A percentile compares a stretch with the other conserved stretches of the same genome.
phyloP scores from a whole-genome alignment of 2,797 vertebrate species.

The Manis pentadactyla region DNA sequence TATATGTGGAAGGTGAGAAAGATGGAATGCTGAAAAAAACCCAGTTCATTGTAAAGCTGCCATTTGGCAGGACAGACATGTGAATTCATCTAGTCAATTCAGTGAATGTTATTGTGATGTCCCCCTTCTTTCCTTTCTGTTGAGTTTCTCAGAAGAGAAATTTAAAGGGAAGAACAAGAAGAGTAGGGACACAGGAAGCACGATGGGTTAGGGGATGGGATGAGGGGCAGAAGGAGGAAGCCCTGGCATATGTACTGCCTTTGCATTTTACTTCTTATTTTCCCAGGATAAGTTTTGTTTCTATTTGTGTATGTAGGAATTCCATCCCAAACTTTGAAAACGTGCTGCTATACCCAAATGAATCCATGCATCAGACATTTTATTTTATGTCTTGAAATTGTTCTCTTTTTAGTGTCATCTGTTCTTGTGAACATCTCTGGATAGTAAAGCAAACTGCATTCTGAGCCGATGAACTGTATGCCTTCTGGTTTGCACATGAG shows the following conservation, averaged over 20 bases:
- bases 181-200: neutral
- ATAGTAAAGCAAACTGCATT: neutral
- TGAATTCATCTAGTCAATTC: neutral
- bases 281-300: neutral
- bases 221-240: neutral
- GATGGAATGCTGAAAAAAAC: neutral
- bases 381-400: neutral
- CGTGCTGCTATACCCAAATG: neutral
- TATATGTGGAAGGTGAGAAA: neutral
- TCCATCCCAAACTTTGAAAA: neutral
- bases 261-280: neutral
- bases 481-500: neutral
- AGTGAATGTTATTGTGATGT: neutral
- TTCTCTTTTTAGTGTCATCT: neutral
- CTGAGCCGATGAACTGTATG: neutral
- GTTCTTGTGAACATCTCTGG: neutral
- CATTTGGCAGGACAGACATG: neutral
- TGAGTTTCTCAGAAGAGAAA: conserved; percentile 6
- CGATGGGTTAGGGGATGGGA: neutral
- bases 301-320: neutral
- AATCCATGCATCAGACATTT: neutral
- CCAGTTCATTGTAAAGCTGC: neutral
- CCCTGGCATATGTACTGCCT: neutral
- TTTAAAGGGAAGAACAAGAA: neutral
- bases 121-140: neutral